Base-by-base conservation (phyloP, 2,888 invertebrate species). In the Polydrusus tereticollis region DNA sequence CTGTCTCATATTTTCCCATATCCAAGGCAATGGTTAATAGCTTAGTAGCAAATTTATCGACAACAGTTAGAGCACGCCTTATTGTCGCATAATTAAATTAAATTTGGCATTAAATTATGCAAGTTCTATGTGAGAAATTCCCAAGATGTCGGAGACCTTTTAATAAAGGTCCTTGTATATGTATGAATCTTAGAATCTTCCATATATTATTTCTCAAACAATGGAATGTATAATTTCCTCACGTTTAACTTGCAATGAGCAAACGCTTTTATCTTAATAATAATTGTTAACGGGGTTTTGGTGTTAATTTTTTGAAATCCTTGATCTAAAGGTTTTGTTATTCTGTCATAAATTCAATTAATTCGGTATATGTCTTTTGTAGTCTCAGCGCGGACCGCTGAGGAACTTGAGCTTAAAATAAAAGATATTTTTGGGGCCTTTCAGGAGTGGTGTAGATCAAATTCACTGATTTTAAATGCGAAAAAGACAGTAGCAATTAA, bases 21-120 rank as follows among this genome's bases (percentile, higher is more conserved):
- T 16, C 18, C 52, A 29, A 29, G n/a, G 52, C 29, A 55, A 55
- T 55, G 18, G 29, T 55, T 55, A 29, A 29, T 55, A 29, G 52
- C 12, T 29, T 55, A 55, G 29, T 55, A 29, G 52, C 26, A 55
- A 55, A 55, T 55, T 55, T 55, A 55, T 55, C 52, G 52, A 55
- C 52, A 55, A 55, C 52, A 55, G 52, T 55, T 55, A 55, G 14
- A 55, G 29, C 1, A 29, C 52, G 52, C 52, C 52, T 55, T 55
- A 55, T 55, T 55, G 52, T 55, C 52, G 52, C 52, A 55, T 55
- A 55, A 55, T 55, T 26, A 55, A 55, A 55, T 55, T 29, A 55
- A 55, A 55, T 29, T 55, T 33, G 29, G 29, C 29, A 29, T 55
- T 55, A 55, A 55, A 55, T 55, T 55, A 55, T 55, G 29, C 52